A percentile compares a stretch with the other conserved stretches of the same genome.
Conservation (phyloP, 2,888 invertebrate genomes). For the Bhutanitis thaidina region DNA sequence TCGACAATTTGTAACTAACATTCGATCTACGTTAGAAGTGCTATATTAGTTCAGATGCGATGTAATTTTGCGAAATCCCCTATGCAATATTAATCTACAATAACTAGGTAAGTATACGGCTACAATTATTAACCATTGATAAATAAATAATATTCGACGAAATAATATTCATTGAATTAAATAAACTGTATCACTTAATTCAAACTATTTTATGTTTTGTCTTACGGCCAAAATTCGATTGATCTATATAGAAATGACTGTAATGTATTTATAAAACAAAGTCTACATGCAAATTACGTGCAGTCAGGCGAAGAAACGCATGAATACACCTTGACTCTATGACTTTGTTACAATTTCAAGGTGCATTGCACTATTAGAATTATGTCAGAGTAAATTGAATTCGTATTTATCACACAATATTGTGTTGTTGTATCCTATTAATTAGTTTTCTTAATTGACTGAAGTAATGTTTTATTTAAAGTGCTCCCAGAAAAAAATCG, state of each 20-base stretch:
- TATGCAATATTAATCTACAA: not conserved
- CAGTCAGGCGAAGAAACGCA: constrained; percentile 10
- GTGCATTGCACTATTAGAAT: constrained; percentile 6
- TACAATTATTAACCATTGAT: too few species aligned
- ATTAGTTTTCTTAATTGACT: too few species aligned
- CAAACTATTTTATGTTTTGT: constrained; percentile 6
- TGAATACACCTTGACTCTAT: constrained; percentile 5
- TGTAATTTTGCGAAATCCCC: not conserved
- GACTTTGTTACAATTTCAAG: constrained; percentile 15
- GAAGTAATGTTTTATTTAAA: too few species aligned
- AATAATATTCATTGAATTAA: constrained; percentile 1
- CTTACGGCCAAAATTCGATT: constrained; percentile 2
- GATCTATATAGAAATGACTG: constrained; percentile 3
- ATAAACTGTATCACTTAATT: not conserved
- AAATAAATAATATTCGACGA: not conserved
- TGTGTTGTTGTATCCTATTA: not conserved
- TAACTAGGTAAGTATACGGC: too few species aligned
- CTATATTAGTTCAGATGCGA: not conserved
- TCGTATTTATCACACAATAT: constrained; percentile 2
- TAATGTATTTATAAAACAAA: constrained; percentile 14
- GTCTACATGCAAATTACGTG: constrained; percentile 5
- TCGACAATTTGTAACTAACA: constrained; percentile 5
- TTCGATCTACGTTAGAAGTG: constrained; percentile 5
- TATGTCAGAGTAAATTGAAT: constrained; percentile 12
- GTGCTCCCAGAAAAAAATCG: too few species aligned